phyloP scores from a whole-genome alignment of 2,797 vertebrate species.

The Poliocrania exsul region DNA sequence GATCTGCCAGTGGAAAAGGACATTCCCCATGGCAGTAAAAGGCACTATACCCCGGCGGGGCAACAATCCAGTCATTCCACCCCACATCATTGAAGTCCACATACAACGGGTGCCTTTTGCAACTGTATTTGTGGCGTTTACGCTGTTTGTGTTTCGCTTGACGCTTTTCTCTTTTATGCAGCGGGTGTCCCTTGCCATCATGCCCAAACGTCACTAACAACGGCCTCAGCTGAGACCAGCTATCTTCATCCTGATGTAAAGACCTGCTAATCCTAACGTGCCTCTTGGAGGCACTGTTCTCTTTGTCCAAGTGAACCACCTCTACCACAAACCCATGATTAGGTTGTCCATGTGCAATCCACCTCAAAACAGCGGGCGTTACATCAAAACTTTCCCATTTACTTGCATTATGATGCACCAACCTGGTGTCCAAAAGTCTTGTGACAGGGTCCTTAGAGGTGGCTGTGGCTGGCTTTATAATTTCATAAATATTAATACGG shows the following conservation, averaged over 20 bases:
- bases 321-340: constrained; percentile 97
- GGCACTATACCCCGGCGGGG: constrained; percentile 95
- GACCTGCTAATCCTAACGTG: constrained; percentile 97
- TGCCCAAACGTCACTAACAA: constrained; percentile 95
- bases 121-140: constrained; percentile 92
- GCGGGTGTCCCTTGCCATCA: constrained; percentile 91
- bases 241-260: constrained; percentile 89
- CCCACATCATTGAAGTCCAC: constrained; percentile 99
- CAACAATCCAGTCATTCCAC: constrained; percentile 99
- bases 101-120: constrained; percentile 93
- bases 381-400: constrained; percentile 98
- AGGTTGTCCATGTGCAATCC: constrained; percentile 88
- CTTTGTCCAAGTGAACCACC: constrained; percentile 87
- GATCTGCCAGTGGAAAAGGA: constrained; percentile 95
- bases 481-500: constrained; percentile 98
- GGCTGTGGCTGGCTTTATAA: constrained; percentile 85
- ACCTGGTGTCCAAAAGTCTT: constrained; percentile 94
- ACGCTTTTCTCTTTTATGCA: constrained; percentile 92
- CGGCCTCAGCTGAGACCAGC: constrained; percentile 92
- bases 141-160: constrained; percentile 90
- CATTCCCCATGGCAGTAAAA: constrained; percentile 99
- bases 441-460: constrained; percentile 82
- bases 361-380: constrained; percentile 90
- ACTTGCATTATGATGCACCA: constrained; percentile 92
- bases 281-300: constrained; percentile 79